Base-by-base conservation (phyloP, 2,113 vertebrate species). In the Ailurus styani region DNA sequence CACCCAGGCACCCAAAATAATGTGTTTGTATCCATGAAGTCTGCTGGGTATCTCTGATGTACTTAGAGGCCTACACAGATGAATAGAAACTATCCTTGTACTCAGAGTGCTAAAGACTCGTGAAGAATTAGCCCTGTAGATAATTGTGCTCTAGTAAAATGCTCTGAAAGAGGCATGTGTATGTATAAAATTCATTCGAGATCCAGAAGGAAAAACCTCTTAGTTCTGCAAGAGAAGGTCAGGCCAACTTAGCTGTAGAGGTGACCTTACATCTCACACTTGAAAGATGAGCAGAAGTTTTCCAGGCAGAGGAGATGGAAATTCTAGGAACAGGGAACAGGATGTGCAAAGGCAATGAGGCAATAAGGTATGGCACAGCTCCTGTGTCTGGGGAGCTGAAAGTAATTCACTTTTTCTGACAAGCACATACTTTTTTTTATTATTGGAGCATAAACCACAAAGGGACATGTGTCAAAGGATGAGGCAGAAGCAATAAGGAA, bases 251-350 rank as follows among this genome's bases (percentile, higher is more conserved):
- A 68, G 54, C 73, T 84, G 29, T 60, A 91, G 31, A 79, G 72
- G 90, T 87, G 54, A 93, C 72, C 83, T 91, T 84, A 37, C 0
- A 64, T 66, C 89, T 97, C 54, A 64, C 25, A 42, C 37, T 52
- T 93, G 97, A 98, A 96, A 93, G 73, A 90, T 57, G 90, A 95
- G 17, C 55, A 34, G 40, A 93, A 86, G 50, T 84, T 98, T 98
- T 96, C 90, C 52, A 96, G 95, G 68, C 73, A 95, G 50, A 96
- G 52, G 85, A 94, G 78, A 21, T 78, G 29, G 95, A 93, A 97
- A 97, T 92, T 91, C 83, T 89, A 93, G 82, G 55, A 84, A 73
- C 27, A 57, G 25, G 82, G 78, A 95, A 89, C 72, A 91, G 86
- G 42, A 40, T 52, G 11, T 91, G n/a, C 92, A 79, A 82, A 96